Conservation (phyloP, 2,797 vertebrate genomes). For the Gymnoscopelus microlampas region DNA sequence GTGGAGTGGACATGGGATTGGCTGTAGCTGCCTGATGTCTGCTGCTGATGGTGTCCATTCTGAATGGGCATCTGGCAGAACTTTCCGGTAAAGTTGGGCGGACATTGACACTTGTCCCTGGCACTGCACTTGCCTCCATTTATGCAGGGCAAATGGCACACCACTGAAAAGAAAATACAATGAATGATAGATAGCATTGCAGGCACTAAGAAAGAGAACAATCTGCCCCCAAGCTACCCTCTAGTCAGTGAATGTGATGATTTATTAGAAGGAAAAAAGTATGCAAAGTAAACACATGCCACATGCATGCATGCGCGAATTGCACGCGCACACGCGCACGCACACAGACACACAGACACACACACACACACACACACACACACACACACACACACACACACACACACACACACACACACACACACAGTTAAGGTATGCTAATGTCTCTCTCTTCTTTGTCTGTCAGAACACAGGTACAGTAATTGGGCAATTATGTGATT, state of each 20-base stretch:
- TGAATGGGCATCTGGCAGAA: constrained; percentile 93
- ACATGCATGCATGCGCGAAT: too few species aligned
- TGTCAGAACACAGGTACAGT: too few species aligned
- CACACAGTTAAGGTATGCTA: neutral
- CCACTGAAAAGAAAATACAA: constrained; percentile 82
- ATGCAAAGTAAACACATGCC: too few species aligned
- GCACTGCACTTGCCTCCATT: constrained; percentile 95
- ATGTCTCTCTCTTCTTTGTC: too few species aligned
- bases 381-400: constrained; percentile 30
- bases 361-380: constrained; percentile 2
- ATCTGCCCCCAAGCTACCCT: neutral
- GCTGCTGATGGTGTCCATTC: constrained; percentile 73
- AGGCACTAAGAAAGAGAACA: neutral
- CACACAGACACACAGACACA: neutral
- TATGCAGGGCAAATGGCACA: constrained; percentile 97
- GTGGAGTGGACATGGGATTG: constrained; percentile 90
- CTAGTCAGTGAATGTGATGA: neutral
- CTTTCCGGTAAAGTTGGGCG: constrained; percentile 94
- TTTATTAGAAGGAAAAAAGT: too few species aligned
- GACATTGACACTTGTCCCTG: constrained; percentile 96
- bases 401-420: constrained; percentile 27
- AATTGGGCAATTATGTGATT: too few species aligned
- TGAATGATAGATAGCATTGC: neutral
- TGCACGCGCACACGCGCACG: neutral
- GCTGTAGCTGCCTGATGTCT: constrained; percentile 72